Percentiles rank a stretch among this genome's conserved stretches.
Conservation (phyloP, 1,140 invertebrate genomes). For the Archivesica marissinica region DNA sequence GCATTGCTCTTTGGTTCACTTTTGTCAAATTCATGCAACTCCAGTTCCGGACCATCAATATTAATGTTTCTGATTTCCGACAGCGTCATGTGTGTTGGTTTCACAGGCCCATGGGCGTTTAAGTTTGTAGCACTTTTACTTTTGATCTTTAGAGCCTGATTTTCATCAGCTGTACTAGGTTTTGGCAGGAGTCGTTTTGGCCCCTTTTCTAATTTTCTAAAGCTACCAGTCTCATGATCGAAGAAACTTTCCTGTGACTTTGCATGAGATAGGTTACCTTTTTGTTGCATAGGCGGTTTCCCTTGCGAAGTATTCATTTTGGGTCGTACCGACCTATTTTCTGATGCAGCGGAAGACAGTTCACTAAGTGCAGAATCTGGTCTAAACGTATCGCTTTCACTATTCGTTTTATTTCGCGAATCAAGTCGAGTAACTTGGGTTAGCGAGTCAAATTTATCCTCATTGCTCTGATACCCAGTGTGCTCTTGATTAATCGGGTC, state of each 20-base stretch:
- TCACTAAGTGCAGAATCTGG: slow-evolving; percentile 76
- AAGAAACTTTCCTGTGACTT: slow-evolving; percentile 77
- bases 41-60: slow-evolving; percentile 55
- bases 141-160: slow-evolving; percentile 73
- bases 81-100: slow-evolving; percentile 75
- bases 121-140: slow-evolving; percentile 77
- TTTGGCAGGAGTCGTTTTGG: slow-evolving; percentile 77
- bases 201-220: slow-evolving; percentile 68
- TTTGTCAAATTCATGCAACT: slow-evolving; percentile 55
- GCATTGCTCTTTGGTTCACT: slow-evolving; percentile 65
- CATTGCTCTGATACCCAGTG: slow-evolving; percentile 44
- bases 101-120: slow-evolving; percentile 70
- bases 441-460: slow-evolving; percentile 47
- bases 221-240: slow-evolving; percentile 51
- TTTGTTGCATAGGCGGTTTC: slow-evolving; percentile 46
- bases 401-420: slow-evolving; percentile 55
- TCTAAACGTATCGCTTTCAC: slow-evolving; percentile 61
- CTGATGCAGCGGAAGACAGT: slow-evolving; percentile 70
- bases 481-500: slow-evolving; percentile 4
- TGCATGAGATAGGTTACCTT: slow-evolving; percentile 67
- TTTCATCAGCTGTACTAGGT: slow-evolving; percentile 67
- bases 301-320: slow-evolving; percentile 36
- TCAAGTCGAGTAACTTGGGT: slow-evolving; percentile 53
- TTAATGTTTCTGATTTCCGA: slow-evolving; percentile 68
- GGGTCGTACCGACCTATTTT: slow-evolving; percentile 53